Evolutionary conservation across 1,140 invertebrate genomes (phyloP), one percentile per base, ranked within the genome.

Genomic region (Triops cancriformis): DNA sequence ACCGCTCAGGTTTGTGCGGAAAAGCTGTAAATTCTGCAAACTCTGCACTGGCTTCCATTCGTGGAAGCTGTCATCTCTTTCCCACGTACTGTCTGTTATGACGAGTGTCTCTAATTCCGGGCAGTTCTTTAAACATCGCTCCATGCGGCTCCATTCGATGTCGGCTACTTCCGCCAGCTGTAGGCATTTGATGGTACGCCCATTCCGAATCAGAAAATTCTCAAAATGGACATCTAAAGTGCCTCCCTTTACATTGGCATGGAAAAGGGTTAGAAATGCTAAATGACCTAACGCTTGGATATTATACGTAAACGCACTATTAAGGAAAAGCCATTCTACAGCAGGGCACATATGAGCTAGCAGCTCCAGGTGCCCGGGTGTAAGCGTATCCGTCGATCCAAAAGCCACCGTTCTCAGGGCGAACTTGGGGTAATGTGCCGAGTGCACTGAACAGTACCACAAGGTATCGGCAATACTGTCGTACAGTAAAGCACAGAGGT

Each of bases 391-490:
- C n/a, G 78, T 77, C 14, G 75, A 23, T 26, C 78, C 75, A 45
- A 79, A 79, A 3, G 76, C 75, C 10, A 79, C 78, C 23, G 78
- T 79, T 51, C 75, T 75, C 4, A 79, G 23, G 7, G 45, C 75
- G 74, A 79, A 79, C 23, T 79, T 79, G 23, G 78, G 78, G 14
- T 72, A 79, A 42, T 77, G 72, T 14, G 78, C 78, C 76, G 78
- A 45, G 73, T 79, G 74, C 3, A 79, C 75, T 12, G 74, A 76
- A 23, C 78, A 79, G 42, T 79, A 79, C 78, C 78, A 79, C 28
- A 79, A 28, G 3, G 78, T 79, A 73, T 79, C 78, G 31, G 78
- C 78, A 42, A 79, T 79, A 31, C 76, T 79, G 43, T 79, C 78
- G 27, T 79, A 79, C 12, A 79, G 73, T 18, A 79, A 43, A 18